Evolutionary conservation across 2,888 invertebrate genomes (phyloP).

Genomic region (Tineola bisselliella): DNA sequence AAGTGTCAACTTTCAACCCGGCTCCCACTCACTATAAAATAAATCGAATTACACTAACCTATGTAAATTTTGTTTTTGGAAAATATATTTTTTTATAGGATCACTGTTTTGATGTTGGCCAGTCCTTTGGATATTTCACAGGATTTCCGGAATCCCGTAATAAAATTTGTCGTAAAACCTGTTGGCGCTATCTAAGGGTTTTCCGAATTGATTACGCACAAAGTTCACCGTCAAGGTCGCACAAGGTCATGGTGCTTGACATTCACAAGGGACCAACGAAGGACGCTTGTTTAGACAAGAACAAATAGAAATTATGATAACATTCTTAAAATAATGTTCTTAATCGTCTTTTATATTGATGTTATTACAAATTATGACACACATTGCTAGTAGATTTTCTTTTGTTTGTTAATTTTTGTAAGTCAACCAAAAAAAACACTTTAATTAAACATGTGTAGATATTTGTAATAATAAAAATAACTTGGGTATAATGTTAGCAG

Average conservation of each 20-base stretch:
- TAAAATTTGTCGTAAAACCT: conserved; percentile 50
- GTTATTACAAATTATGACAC: too few relatives aligned
- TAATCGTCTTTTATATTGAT: too few relatives aligned
- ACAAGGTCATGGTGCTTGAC: conserved; percentile 14
- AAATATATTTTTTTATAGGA: conserved; percentile 28
- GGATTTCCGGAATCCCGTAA: conserved; percentile 31
- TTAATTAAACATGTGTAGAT: too few relatives aligned
- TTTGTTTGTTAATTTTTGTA: too few relatives aligned
- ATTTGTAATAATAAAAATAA: too few relatives aligned
- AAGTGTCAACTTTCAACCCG: background rate
- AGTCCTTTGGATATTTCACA: conserved; percentile 21
- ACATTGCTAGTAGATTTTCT: too few relatives aligned
- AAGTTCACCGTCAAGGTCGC: conserved; percentile 15
- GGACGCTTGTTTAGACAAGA: background rate
- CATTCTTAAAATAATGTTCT: too few relatives aligned
- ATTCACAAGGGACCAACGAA: background rate
- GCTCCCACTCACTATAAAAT: background rate
- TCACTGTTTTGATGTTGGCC: conserved; percentile 32
- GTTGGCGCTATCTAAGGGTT: conserved; percentile 28
- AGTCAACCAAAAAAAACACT: too few relatives aligned
- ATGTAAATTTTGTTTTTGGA: background rate
- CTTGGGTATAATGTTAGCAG: too few relatives aligned
- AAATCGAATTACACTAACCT: background rate
- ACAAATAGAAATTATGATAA: too few relatives aligned
- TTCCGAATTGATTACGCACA: conserved; percentile 5